Conservation (phyloP, 2,888 invertebrate species). For the Phymatocera aterrima region DNA sequence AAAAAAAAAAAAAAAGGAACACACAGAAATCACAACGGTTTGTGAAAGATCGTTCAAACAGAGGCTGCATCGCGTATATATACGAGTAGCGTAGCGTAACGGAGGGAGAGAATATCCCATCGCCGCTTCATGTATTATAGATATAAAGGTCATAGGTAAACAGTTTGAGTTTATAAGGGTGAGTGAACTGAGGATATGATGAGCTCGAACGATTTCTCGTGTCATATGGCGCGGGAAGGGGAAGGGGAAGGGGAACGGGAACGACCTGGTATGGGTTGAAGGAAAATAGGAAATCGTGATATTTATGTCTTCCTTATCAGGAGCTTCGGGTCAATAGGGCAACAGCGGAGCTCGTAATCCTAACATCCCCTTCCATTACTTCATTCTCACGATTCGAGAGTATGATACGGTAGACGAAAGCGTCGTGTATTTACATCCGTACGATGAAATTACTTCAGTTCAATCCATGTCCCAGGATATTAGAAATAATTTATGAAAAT, state of each 20-base stretch:
- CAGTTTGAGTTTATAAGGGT: constrained; percentile 19
- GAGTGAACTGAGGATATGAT: background rate
- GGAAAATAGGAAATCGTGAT: constrained; percentile 38
- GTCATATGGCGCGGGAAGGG: background rate
- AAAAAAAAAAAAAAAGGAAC: no score
- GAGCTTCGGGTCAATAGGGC: constrained; percentile 39
- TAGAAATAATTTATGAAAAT: no score
- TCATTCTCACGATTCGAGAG: background rate
- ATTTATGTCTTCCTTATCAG: constrained; percentile 43
- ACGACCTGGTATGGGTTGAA: background rate
- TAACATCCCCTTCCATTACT: constrained; percentile 16
- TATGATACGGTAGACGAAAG: no score
- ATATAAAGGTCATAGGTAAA: background rate
- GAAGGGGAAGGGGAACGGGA: background rate
- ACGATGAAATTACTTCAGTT: no score
- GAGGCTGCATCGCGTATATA: no score
- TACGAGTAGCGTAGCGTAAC: no score
- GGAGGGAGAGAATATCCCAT: no score
- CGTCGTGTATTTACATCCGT: no score
- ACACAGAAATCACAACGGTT: no score
- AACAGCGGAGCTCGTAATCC: constrained; percentile 32
- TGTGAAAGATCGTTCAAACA: no score
- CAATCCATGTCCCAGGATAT: no score
- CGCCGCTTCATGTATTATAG: no score
- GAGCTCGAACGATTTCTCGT: constrained; percentile 30